Evolutionary conservation across 2,888 invertebrate species (phyloP).

Genomic region (Eudemis profundana): DNA sequence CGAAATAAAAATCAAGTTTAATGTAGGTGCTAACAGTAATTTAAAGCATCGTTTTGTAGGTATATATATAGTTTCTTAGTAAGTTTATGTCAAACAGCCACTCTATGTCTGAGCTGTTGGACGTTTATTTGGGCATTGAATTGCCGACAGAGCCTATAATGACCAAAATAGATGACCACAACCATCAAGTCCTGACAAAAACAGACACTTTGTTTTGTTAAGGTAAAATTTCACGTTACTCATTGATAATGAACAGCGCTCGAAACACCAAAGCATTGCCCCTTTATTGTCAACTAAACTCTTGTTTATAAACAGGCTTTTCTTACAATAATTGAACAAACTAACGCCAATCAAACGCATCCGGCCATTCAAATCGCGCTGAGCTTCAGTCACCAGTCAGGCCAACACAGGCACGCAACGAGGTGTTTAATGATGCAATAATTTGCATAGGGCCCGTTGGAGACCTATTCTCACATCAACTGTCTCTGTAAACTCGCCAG

Average conservation of each 20-base stretch:
- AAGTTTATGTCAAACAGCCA: not conserved
- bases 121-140: not conserved
- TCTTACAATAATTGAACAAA: slow-evolving; percentile 68
- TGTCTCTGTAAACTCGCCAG: slow-evolving; percentile 58
- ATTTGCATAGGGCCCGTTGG: slow-evolving; percentile 80
- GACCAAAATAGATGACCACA: not conserved
- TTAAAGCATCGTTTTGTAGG: not conserved
- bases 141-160: not conserved
- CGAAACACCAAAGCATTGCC: not conserved
- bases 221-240: slow-evolving; percentile 5
- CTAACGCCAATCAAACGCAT: slow-evolving; percentile 78
- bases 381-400: slow-evolving; percentile 53
- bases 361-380: slow-evolving; percentile 70
- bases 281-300: slow-evolving; percentile 33
- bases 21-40: slow-evolving; percentile 6
- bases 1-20: slow-evolving; percentile 20
- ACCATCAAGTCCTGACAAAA: not conserved
- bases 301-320: slow-evolving; percentile 32
- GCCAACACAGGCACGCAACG: slow-evolving; percentile 62
- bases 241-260: slow-evolving; percentile 15
- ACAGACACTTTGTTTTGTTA: not conserved
- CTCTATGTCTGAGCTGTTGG: not conserved
- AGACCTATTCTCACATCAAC: slow-evolving; percentile 79
- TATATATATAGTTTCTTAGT: not conserved
- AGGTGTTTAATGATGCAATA: slow-evolving; percentile 84